Base-by-base conservation (phyloP, 37 sponge, comb jelly and placozoan genomes). In the Dysidea cf. avara region DNA sequence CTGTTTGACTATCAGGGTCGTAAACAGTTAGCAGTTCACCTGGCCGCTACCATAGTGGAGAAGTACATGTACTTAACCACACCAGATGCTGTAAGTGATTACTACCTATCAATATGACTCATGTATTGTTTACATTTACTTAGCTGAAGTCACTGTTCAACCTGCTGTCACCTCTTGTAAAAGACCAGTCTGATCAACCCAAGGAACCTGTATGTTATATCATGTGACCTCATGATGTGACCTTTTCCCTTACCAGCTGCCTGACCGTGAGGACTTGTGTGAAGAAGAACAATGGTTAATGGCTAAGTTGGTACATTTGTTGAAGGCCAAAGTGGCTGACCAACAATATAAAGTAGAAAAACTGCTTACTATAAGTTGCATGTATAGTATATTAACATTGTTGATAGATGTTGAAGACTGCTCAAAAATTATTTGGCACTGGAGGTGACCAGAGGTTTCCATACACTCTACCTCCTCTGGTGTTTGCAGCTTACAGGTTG, bases 291-390 rank as follows among this genome's bases (percentile, higher is more conserved):
- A 98, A 71, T 74, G 68, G 71, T 36, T 95, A 56, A 80, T 98
- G 74, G 99, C 87, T 24, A 69, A 93, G 22, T 73, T 95, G 11
- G 82, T 98, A 9, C 87, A 94, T 50, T 82, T 87, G 28, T 70
- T 98, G 77, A 76, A 62, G 56, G 88, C 88, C 31, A 59, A 71
- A 7, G 46, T 33, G n/a, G 84, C 88, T 29, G 99, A 98, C 77
- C 90, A 98, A 64, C 99, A 98, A 73, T 98, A 86, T 61, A 52
- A 76, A 78, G 95, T 90, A 34, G 62, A 82, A n/a, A n/a, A n/a
- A n/a, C 13, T 7, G 16, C 29, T 2, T 14, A n/a, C n/a, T n/a
- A n/a, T n/a, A n/a, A n/a, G n/a, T n/a, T n/a, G n/a, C n/a, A n/a
- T n/a, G n/a, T n/a, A n/a, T n/a, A n/a, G n/a, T n/a, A n/a, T n/a